A percentile compares a stretch with the other conserved stretches of the same genome.
Evolutionary conservation across 2,113 vertebrate species (phyloP).

Genomic region (Heptranchias perlo): DNA sequence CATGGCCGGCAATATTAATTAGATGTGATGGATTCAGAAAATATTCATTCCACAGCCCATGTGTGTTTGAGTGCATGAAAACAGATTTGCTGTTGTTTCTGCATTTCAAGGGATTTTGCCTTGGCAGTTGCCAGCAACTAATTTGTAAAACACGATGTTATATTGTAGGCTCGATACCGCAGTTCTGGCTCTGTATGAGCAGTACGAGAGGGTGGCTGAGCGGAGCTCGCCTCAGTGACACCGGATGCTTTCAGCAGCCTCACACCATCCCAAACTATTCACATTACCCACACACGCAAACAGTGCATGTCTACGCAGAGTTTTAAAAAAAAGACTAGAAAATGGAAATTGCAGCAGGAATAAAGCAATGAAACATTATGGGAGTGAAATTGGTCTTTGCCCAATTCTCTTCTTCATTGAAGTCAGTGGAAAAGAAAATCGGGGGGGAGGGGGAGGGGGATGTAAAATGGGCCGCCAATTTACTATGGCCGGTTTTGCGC

Average conservation of each 20-base stretch:
- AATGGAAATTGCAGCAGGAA: no score
- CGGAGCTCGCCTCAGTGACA: background rate
- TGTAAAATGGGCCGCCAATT: background rate
- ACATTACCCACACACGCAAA: background rate
- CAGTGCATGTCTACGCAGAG: background rate
- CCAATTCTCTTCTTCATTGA: no score
- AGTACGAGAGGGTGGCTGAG: background rate
- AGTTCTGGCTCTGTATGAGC: no score
- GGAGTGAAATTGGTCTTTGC: background rate
- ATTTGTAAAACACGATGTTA: conserved; percentile 8
- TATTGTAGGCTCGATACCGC: background rate
- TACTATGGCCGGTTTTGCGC: background rate
- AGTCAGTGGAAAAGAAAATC: no score
- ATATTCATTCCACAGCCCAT: background rate
- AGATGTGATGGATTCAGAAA: background rate
- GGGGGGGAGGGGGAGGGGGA: no score
- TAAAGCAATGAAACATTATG: background rate
- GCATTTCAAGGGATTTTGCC: background rate
- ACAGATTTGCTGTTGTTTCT: background rate
- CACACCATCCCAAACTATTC: background rate
- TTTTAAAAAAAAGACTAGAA: background rate
- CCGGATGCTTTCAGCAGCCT: background rate
- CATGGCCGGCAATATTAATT: background rate
- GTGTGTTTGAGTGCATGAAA: background rate
- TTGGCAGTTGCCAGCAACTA: background rate